These are phyloP conservation scores for Candoia aspera DNA, from an alignment of 2,113 vertebrate genomes.

Conservation along the genomic window DNA sequence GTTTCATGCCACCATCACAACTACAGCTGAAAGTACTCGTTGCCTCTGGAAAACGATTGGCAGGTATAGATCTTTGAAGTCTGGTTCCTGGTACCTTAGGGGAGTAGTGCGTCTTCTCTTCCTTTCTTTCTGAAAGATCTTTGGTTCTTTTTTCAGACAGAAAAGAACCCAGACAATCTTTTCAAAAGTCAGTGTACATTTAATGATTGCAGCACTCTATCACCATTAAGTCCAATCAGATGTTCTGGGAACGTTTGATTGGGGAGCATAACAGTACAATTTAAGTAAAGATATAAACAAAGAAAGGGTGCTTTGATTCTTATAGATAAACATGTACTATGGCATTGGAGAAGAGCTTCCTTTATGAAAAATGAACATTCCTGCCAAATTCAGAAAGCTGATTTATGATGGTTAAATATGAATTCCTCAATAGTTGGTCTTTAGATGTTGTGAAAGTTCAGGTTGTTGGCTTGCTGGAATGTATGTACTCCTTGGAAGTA, in stretches of 20 bases:
- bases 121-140: background rate
- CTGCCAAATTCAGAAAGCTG: background rate
- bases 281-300: background rate
- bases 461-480: background rate
- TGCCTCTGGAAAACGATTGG: slow-evolving; percentile 35
- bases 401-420: background rate
- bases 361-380: background rate
- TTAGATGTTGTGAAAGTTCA: background rate
- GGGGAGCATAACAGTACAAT: too few relatives aligned
- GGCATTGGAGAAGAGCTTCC: background rate
- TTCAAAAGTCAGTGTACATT: background rate
- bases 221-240: too few relatives aligned
- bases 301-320: background rate
- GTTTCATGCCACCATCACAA: slow-evolving; percentile 32
- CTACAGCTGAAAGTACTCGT: background rate
- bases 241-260: too few relatives aligned
- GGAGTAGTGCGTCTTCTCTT: background rate
- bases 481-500: background rate
- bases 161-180: background rate
- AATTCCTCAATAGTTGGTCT: background rate
- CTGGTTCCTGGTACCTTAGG: background rate
- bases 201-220: too few relatives aligned
- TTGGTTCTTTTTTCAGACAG: background rate
- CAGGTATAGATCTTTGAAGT: slow-evolving; percentile 13
- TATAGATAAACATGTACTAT: background rate